Evolutionary conservation across 2,888 invertebrate species (phyloP), one percentile per base, ranked within the genome.

Genomic region (Latrodectus hesperus): DNA sequence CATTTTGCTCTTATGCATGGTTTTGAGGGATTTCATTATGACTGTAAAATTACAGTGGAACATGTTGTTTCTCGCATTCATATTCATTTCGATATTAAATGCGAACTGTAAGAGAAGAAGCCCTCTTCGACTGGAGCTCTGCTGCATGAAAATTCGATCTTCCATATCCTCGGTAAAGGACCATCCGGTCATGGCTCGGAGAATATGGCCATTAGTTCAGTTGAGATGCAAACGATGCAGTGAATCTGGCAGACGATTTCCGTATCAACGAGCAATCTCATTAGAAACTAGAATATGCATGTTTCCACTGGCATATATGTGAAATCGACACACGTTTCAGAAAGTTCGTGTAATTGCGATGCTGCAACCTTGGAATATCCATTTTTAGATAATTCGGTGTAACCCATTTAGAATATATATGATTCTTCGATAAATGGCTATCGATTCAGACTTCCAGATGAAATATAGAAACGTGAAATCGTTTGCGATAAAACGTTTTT

Each of bases 211-310:
- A 81, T 81, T 81, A 81, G 81, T 65, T 65, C 49, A 77, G 53
- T 67, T 49, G 68, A 68, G 53, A 68, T 55, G 55, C 55, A 60
- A 60, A 60, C n/a, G 60, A 60, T 60, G 12, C 60, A 60, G 60
- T 60, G 60, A 60, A 49, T 67, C 65, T n/a, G 64, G 81, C 81
- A 81, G 65, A 74, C 81, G 81, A 81, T 81, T 65, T 73, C 65
- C 81, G 81, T 81, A 65, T 53, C 81, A 26, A 17, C 73, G 74
- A 81, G 22, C 81, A 81, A 72, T 81, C 81, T 81, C 81, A 74
- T 81, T 81, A 74, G 52, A 78, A 49, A 52, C 38, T 22, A 70
- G 70, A 78, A 71, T 52, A 51, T 22, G 80, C 64, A 72, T 60
- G 72, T 80, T 80, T 80, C 53, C 72, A 80, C 60, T 64, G 80